phyloP scores from a whole-genome alignment of 2,797 vertebrate species.

The Luscinia megarhynchos region DNA sequence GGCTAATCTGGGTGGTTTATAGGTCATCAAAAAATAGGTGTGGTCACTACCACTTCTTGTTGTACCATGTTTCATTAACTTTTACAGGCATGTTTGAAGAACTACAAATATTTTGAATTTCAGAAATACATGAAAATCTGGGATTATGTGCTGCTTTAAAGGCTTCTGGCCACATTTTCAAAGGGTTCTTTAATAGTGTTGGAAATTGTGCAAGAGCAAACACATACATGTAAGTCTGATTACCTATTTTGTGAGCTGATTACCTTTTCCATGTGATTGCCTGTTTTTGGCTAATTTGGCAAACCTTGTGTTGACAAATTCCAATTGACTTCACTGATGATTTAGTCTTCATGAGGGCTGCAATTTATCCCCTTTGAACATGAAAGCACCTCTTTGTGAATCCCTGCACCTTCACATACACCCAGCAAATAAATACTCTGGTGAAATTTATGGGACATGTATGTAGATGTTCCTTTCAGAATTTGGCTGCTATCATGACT shows the following conservation, averaged over 20 bases:
- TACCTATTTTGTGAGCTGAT: constrained; percentile 39
- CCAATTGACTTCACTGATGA: constrained; percentile 1
- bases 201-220: constrained; percentile 28
- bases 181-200: not conserved
- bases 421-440: not conserved
- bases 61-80: not conserved
- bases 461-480: not conserved
- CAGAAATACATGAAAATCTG: not conserved
- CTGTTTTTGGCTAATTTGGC: constrained; percentile 47
- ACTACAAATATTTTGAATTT: constrained; percentile 17
- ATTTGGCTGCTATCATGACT: not conserved
- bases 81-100: not conserved
- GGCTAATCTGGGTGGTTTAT: not conserved
- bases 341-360: not conserved
- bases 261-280: constrained; percentile 33
- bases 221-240: not conserved
- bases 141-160: not conserved
- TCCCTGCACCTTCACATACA: not conserved
- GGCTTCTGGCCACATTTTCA: constrained; percentile 4
- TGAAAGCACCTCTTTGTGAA: constrained; percentile 6
- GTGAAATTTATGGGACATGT: not conserved
- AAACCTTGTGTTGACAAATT: not conserved
- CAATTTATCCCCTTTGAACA: constrained; percentile 37
- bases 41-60: not conserved
- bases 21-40: not conserved